Base-by-base conservation (phyloP, 2,797 vertebrate genomes). In the Ibycter americanus region DNA sequence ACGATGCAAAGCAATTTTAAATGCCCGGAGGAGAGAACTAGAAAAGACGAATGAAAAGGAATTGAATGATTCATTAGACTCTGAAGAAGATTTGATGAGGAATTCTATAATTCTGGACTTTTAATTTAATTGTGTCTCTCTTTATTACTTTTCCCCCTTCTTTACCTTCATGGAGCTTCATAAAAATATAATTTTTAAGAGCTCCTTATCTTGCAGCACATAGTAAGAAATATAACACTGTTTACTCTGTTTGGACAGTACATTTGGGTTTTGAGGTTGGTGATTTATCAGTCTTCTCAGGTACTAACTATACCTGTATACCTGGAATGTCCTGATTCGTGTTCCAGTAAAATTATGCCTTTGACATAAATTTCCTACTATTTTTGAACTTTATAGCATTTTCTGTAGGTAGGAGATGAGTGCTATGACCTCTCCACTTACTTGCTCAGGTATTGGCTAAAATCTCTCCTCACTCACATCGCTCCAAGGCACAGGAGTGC, bases 1-100 rank as follows among this genome's bases (percentile, higher is more conserved):
- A 96, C 2, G 8, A 96, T 96, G 93, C 95, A 96, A 97, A 97
- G 95, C 94, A 96, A 96, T 97, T 97, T 97, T 96, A 97, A 97
- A 97, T 97, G 96, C 96, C 97, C 0, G 0, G 96, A 97, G 96
- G 96, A 96, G 25, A 96, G 87, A 96, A 97, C 90, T 84, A 94
- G 96, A 94, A 96, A 96, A 95, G 96, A 93, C 0, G 16, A 96
- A 97, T 96, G 91, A 87, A 97, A 96, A 96, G 80, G 80, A 96
- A 97, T 56, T 87, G 94, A 94, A 97, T 97, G 97, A 97, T 97
- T 97, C 96, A 97, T 97, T 97, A 93, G 84, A 89, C 46, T 83
- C 95, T 61, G 87, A 92, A 83, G 95, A 93, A 81, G 82, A 96
- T 87, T 94, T 94, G 90, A 96, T 51, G 83, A 97, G 71, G 87